Conservation (phyloP, 2,797 vertebrate species). For the Phalanger gymnotis region DNA sequence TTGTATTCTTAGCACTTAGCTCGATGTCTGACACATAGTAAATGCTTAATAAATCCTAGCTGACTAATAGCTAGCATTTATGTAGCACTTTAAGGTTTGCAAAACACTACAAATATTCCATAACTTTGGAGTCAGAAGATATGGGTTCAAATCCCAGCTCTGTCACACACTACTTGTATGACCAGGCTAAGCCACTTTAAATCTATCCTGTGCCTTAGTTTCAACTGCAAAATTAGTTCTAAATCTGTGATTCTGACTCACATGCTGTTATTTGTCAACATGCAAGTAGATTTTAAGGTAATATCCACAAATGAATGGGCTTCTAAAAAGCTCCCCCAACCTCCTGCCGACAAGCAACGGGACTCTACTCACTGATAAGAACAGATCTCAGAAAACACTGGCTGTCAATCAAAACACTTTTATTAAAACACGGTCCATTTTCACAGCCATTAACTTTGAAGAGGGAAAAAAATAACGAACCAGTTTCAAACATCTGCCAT, state of each 20-base stretch:
- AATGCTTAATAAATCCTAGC: background rate
- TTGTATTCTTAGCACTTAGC: background rate
- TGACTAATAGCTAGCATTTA: background rate
- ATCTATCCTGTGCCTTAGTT: background rate
- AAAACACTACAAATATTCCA: background rate
- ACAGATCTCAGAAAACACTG: background rate
- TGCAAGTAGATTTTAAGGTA: background rate
- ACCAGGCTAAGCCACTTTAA: background rate
- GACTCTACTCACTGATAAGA: background rate
- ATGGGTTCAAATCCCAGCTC: background rate
- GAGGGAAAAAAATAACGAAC: background rate
- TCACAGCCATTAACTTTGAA: background rate
- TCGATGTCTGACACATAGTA: background rate
- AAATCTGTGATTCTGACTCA: background rate
- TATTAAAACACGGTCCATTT: background rate
- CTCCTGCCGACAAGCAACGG: background rate
- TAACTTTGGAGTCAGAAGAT: background rate
- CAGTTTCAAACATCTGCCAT: background rate
- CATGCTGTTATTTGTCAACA: background rate
- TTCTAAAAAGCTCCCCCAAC: background rate
- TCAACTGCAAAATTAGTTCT: background rate
- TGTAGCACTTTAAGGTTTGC: background rate
- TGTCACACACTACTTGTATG: background rate
- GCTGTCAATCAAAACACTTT: background rate
- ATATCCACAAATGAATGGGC: background rate